These are phyloP conservation scores for Acipenser transmontanus DNA, from an alignment of 2,797 vertebrate genomes.

Conservation along the genomic window DNA sequence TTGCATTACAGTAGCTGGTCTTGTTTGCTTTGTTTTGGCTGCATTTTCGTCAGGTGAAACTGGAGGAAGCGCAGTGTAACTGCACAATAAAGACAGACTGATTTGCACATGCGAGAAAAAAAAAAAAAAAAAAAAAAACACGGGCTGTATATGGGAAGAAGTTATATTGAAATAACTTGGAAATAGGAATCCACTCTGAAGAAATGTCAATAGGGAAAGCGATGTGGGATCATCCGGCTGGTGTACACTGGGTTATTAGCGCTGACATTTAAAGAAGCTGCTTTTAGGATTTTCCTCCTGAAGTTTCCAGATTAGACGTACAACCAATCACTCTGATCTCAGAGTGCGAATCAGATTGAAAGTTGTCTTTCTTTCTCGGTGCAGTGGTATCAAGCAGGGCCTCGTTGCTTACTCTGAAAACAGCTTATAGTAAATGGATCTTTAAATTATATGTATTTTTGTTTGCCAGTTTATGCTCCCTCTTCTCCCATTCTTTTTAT, in stretches of 20 bases:
- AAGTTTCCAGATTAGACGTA: neutral
- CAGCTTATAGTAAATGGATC: neutral
- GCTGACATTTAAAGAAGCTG: neutral
- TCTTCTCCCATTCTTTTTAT: neutral
- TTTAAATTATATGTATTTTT: neutral
- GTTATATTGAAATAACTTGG: too few relatives aligned
- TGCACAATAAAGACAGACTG: too few relatives aligned
- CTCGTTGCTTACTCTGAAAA: neutral
- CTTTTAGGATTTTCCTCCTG: neutral
- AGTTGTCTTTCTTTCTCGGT: neutral
- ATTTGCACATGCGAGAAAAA: too few relatives aligned
- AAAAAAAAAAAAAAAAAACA: too few relatives aligned
- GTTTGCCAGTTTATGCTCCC: neutral
- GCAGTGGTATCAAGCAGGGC: neutral
- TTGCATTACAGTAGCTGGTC: too few relatives aligned
- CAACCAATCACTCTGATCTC: neutral
- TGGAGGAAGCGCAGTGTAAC: too few relatives aligned
- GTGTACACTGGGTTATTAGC: neutral
- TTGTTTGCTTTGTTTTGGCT: too few relatives aligned
- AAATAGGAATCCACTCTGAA: neutral
- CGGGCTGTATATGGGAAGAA: too few relatives aligned
- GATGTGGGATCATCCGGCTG: neutral
- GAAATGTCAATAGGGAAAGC: neutral
- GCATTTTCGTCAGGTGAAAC: too few relatives aligned
- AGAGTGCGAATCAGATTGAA: neutral